A percentile compares a stretch with the other conserved stretches of the same genome.
Conservation (phyloP, 2,113 vertebrate genomes). For the Siphamia tubifer region DNA sequence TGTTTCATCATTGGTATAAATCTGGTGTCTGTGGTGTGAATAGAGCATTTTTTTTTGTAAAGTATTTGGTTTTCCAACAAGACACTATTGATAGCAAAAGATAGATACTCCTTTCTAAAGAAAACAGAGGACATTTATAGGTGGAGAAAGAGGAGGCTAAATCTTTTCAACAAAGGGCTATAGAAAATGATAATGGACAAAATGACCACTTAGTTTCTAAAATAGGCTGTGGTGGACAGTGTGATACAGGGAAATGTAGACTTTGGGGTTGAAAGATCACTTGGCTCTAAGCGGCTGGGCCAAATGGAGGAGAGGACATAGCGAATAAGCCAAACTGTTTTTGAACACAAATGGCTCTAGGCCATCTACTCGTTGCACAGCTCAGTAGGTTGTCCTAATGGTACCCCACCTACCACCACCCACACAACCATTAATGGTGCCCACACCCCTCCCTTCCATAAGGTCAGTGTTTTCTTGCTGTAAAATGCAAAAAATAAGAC, state of each 20-base stretch:
- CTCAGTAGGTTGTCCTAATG: constrained; percentile 35
- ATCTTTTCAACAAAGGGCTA: not conserved
- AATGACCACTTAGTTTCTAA: constrained; percentile 32
- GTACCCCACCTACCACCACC: constrained; percentile 28
- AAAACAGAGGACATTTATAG: not conserved
- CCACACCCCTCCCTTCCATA: constrained; percentile 2
- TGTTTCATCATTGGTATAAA: too few relatives aligned
- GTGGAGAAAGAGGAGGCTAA: not conserved
- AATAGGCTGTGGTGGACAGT: constrained; percentile 41
- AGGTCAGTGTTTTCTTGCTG: constrained; percentile 2
- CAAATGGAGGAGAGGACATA: constrained; percentile 35
- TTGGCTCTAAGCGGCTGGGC: constrained; percentile 28
- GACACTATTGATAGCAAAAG: not conserved
- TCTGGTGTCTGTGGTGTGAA: not conserved
- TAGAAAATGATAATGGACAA: constrained; percentile 26
- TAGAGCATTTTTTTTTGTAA: not conserved
- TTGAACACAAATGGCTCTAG: constrained; percentile 33
- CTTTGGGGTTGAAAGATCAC: constrained; percentile 36
- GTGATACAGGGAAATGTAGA: constrained; percentile 27
- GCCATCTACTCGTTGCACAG: constrained; percentile 34
- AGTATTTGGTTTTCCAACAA: not conserved
- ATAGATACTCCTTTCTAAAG: not conserved
- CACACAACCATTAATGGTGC: constrained; percentile 26
- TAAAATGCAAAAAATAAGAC: not conserved
- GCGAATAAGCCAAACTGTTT: constrained; percentile 44